Base-by-base conservation (phyloP, 2,888 invertebrate species). In the Furcula furcula region DNA sequence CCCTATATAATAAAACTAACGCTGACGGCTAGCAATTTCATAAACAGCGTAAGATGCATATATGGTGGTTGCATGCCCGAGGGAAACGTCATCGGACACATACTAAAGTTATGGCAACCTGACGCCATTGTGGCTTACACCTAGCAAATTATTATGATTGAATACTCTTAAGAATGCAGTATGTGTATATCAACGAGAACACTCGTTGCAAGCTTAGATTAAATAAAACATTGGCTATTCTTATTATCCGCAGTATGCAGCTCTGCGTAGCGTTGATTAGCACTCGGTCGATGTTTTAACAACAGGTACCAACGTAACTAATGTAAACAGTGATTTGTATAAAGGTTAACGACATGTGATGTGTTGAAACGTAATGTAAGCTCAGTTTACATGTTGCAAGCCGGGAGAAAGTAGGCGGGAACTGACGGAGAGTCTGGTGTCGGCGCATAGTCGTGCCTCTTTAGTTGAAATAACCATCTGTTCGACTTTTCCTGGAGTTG, bases 281-380 rank as follows among this genome's bases (percentile, higher is more conserved):
- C 62, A 56, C 55, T 51, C 35, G 21, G 52, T 51, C 55, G 50
- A 46, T 54, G 50, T 50, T 60, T 56, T 63, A 55, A 57, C 50
- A 52, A 54, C 40, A 46, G 52, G 50, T 42, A 38, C 16, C n/a
- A 16, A 16, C 35, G 49, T 50, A 41, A 40, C 47, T 59, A 65
- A 61, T 61, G 56, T 58, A 65, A 61, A 62, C 68, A 56, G 36
- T 53, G 52, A 59, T 64, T 65, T 65, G 61, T 66, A 55, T 59
- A 60, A 52, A 62, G 65, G 67, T 67, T 63, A 68, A 62, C 59
- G 68, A 65, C 67, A 56, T 54, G 55, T 50, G 47, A 53, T 46
- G 57, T 57, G 56, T 61, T 65, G 60, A 55, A 55, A 67, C 48
- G 38, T 56, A 55, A 32, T 44, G 38, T 54, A 63, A 60, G 58